Evolutionary conservation across 2,888 invertebrate species (phyloP).

Genomic region (Cerastis rubricosa): DNA sequence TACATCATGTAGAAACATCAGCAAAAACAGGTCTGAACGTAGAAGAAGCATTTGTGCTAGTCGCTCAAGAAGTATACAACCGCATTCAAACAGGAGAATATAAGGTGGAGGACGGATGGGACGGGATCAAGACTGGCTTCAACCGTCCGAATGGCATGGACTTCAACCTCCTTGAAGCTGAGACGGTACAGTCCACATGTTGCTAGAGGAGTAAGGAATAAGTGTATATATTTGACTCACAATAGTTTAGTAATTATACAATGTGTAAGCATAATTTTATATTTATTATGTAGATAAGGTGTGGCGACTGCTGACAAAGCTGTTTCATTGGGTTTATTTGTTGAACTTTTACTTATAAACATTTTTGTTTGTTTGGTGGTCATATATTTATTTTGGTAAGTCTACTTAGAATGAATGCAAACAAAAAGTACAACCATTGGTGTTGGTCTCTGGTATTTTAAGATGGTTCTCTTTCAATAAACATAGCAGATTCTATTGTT

Average conservation of each 20-base stretch:
- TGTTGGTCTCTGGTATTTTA: not conserved
- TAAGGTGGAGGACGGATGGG: constrained; percentile 98
- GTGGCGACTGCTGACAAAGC: constrained; percentile 43
- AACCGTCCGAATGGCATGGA: constrained; percentile 95
- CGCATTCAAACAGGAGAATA: constrained; percentile 98
- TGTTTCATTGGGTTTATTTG: constrained; percentile 33
- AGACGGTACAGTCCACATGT: constrained; percentile 97
- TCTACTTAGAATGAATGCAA: not conserved
- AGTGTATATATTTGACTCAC: constrained; percentile 67
- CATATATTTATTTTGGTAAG: not conserved
- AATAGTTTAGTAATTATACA: constrained; percentile 68
- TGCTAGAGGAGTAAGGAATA: constrained; percentile 90
- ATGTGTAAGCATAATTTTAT: constrained; percentile 81
- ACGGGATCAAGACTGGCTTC: constrained; percentile 98
- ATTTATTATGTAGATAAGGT: constrained; percentile 61
- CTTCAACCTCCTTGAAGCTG: constrained; percentile 96
- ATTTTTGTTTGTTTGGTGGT: constrained; percentile 44
- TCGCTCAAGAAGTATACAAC: constrained; percentile 97
- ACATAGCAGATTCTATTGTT: not conserved
- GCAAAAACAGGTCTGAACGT: constrained; percentile 98
- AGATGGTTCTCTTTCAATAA: constrained; percentile 1
- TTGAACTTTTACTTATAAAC: constrained; percentile 63
- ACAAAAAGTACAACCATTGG: constrained; percentile 10
- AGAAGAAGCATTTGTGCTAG: constrained; percentile 97
- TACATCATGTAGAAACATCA: constrained; percentile 99